Base-by-base conservation (phyloP, 2,797 vertebrate genomes). In the Neostethus bicornis region DNA sequence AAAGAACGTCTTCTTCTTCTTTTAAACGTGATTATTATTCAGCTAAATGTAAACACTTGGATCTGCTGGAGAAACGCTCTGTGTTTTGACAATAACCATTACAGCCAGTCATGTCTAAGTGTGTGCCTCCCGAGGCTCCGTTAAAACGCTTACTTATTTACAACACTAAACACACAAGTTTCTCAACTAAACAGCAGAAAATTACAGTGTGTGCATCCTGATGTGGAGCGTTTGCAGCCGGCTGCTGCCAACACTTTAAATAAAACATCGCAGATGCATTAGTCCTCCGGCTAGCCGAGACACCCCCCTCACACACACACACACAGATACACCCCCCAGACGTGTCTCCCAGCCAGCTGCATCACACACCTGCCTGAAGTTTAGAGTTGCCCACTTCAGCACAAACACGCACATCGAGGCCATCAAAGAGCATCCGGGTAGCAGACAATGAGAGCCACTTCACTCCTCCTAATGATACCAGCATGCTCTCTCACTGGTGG, bases 271-370 rank as follows among this genome's bases (percentile, higher is more conserved):
- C 78, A 57, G 78, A 79, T 81, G 76, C 84, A 81, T 90, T 87
- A 89, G 85, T 85, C 74, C 73, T 85, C 71, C 56, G 49, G 72
- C 76, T 73, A 48, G 66, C 70, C 42, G 32, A 80, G 77, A 71
- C 58, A 71, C 77, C 78, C 71, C 78, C 75, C 75, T 75, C 66
- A 83, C n/a, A n/a, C n/a, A n/a, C n/a, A n/a, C n/a, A n/a, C n/a
- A n/a, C n/a, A n/a, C n/a, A n/a, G n/a, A n/a, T n/a, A n/a, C n/a
- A n/a, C n/a, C n/a, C n/a, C n/a, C n/a, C n/a, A 79, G 81, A 85
- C 80, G 72, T 75, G 84, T 79, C 89, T 87, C 83, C 80, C 79
- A 75, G 79, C 86, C 87, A 91, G 92, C 90, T 93, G 90, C 83
- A 85, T 70, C 53, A 51, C 78, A 90, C 88, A 91, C 90, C 85